These are phyloP conservation scores for Mythimna lalbum DNA, from an alignment of 2,888 invertebrate genomes.

Conservation along the genomic window DNA sequence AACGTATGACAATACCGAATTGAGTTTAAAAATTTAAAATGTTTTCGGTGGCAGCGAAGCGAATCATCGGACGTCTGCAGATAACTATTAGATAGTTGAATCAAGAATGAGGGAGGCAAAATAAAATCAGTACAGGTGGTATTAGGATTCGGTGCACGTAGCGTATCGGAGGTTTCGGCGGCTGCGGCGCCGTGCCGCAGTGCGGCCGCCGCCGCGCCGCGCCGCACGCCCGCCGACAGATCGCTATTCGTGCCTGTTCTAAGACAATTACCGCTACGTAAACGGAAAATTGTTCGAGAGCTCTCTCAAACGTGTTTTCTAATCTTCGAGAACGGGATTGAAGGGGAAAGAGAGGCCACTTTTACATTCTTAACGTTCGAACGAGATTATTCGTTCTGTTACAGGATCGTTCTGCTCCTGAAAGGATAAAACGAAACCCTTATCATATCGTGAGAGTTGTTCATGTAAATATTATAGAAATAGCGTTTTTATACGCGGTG, in stretches of 20 bases:
- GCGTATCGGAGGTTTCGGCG: constrained; percentile 83
- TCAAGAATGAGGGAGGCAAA: constrained; percentile 85
- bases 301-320: constrained; percentile 87
- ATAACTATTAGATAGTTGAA: constrained; percentile 87
- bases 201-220: constrained; percentile 76
- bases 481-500: constrained; percentile 64
- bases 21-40: constrained; percentile 61
- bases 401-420: constrained; percentile 63
- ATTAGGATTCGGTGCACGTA: constrained; percentile 88
- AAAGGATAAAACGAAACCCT: constrained; percentile 68
- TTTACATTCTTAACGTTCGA: constrained; percentile 77
- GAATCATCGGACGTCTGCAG: constrained; percentile 76
- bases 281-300: constrained; percentile 88
- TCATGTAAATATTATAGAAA: constrained; percentile 71
- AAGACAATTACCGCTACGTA: constrained; percentile 89
- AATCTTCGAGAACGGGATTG: constrained; percentile 82
- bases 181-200: constrained; percentile 83
- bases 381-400: constrained; percentile 71
- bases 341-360: constrained; percentile 72
- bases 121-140: constrained; percentile 88
- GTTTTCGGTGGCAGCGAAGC: constrained; percentile 63
- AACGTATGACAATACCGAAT: constrained; percentile 65
- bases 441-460: constrained; percentile 61
- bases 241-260: constrained; percentile 83
- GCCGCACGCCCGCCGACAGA: constrained; percentile 71